Percentiles rank a stretch among this genome's conserved stretches.
Evolutionary conservation across 2,113 vertebrate genomes (phyloP).

Genomic region (Ahaetulla prasina): DNA sequence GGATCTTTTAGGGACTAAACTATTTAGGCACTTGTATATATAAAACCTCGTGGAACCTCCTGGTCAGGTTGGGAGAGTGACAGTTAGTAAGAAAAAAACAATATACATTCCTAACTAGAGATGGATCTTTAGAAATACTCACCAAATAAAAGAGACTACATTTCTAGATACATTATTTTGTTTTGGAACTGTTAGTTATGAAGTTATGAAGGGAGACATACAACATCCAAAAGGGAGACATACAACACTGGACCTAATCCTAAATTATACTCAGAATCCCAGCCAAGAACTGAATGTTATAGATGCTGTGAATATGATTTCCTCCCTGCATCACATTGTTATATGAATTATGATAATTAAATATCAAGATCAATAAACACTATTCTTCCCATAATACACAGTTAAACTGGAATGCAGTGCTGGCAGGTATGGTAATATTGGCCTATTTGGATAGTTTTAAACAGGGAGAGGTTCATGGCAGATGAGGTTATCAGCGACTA

Average conservation of each 20-base stretch:
- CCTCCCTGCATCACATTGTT: not conserved
- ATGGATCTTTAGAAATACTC: not conserved
- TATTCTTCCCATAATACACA: not conserved
- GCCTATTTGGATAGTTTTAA: not conserved
- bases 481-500: not conserved
- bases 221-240: not conserved
- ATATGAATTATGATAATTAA: not conserved
- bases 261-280: not conserved
- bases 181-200: not conserved
- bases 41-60: not conserved
- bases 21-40: not conserved
- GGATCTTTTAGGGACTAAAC: not conserved
- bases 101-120: not conserved
- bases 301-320: not conserved
- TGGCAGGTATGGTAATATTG: not conserved
- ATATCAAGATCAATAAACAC: not conserved
- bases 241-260: not conserved
- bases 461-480: not conserved
- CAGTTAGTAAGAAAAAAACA: not conserved
- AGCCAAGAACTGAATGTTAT: not conserved
- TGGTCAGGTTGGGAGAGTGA: not conserved
- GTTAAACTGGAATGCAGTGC: not conserved
- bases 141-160: not conserved
- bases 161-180: not conserved
- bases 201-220: not conserved